Evolutionary conservation across 2,888 invertebrate species (phyloP).

Genomic region (Troides helena): DNA sequence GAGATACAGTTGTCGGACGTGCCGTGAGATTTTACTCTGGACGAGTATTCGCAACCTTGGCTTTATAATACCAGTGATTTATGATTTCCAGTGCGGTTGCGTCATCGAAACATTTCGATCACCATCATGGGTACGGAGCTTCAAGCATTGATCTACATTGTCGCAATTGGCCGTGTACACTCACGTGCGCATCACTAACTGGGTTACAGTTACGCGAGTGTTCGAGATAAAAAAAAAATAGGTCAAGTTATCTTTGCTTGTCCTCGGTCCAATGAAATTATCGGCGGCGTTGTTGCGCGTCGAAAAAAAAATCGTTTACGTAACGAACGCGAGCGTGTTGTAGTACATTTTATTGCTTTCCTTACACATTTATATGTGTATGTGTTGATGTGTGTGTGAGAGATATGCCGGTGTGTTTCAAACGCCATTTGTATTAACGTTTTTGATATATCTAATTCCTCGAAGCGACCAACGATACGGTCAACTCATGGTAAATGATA

Average conservation of each 20-base stretch:
- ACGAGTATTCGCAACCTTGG: neutral
- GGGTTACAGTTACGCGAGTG: constrained; percentile 71
- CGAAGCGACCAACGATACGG: no score
- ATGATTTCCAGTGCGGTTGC: constrained; percentile 35
- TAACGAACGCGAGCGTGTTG: constrained; percentile 39
- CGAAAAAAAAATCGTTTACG: constrained; percentile 59
- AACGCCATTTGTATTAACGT: no score
- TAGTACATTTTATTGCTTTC: constrained; percentile 1
- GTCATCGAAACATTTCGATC: constrained; percentile 39
- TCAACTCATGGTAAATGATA: no score
- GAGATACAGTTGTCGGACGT: neutral
- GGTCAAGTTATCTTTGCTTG: constrained; percentile 78
- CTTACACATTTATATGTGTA: neutral
- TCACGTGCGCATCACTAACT: constrained; percentile 63
- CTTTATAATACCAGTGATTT: neutral
- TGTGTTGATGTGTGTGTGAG: neutral
- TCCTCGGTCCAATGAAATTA: constrained; percentile 77
- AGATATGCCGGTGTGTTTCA: neutral
- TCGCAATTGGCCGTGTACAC: constrained; percentile 51
- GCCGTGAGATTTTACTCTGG: neutral
- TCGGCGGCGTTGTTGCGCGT: constrained; percentile 65
- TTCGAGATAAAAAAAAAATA: constrained; percentile 75
- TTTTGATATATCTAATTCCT: no score
- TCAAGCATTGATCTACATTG: constrained; percentile 50
- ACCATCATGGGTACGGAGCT: constrained; percentile 33